These are phyloP conservation scores for Drosophila kepulauana DNA, from an alignment of 1,140 invertebrate genomes.

Conservation along the genomic window DNA sequence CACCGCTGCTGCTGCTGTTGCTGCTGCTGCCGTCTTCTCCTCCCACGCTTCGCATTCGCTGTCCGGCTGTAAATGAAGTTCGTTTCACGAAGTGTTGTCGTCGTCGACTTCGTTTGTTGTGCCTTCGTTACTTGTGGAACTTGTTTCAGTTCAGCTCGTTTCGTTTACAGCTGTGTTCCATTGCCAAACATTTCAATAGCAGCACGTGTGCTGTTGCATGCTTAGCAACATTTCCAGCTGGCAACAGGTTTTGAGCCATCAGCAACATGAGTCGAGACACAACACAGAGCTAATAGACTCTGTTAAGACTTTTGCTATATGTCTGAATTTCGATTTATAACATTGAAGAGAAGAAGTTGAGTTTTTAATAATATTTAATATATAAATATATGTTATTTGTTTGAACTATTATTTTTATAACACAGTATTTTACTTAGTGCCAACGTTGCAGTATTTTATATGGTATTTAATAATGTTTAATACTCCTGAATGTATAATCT, in stretches of 20 bases:
- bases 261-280: slow-evolving; percentile 37
- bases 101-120: no score
- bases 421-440: no score
- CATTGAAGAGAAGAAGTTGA: no score
- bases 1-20: not conserved
- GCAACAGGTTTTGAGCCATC: slow-evolving; percentile 59
- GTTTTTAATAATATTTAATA: no score
- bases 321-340: no score
- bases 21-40: not conserved
- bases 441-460: no score
- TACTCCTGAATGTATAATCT: no score
- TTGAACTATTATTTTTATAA: no score
- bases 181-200: slow-evolving; percentile 33
- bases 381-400: no score
- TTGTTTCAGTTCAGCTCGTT: slow-evolving; percentile 47
- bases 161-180: slow-evolving; percentile 49
- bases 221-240: slow-evolving; percentile 37
- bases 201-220: slow-evolving; percentile 59
- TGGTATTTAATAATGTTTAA: no score
- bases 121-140: slow-evolving; percentile 56
- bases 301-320: not conserved
- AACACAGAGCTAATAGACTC: not conserved
- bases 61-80: slow-evolving; percentile 32
- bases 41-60: not conserved
- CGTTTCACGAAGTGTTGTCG: slow-evolving; percentile 11